Base-by-base conservation (phyloP, 2,113 vertebrate species). In the Microcebus jonahi region DNA sequence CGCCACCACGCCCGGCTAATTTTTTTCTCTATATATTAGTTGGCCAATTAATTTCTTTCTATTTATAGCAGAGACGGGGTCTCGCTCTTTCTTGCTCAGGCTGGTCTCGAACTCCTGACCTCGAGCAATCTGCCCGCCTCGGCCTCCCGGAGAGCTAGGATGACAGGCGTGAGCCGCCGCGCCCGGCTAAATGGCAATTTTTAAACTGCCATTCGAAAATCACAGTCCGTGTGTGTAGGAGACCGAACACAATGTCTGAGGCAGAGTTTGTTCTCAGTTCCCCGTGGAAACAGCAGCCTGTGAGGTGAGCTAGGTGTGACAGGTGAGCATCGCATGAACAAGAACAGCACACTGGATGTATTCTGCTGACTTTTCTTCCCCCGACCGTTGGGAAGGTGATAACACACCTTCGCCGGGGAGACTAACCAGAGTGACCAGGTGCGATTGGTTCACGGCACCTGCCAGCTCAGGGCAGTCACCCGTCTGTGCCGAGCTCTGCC, bases 281-380 rank as follows among this genome's bases (percentile, higher is more conserved):
- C 7, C 63, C 15, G 9, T 34, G 63, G 36, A 50, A 68, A 50
- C 8, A 15, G 25, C 15, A 1, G 45, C 11, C 86, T 48, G 5
- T 10, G 14, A 63, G 39, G 3, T n/a, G 9, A 3, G 14, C 13
- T 20, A 57, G 10, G 17, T 29, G 17, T 14, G 8, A 8, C n/a
- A 55, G 14, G 45, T 11, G 10, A 5, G 4, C 7, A 4, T 18
- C 6, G 4, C 29, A 5, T 1, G 0, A 0, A 45, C 4, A 17
- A 12, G 39, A 39, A 13, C 0, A 15, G 65, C 36, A 27, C 21
- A 8, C 11, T 36, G 1, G 27, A 12, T 27, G 15, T n/a, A 29
- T 39, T n/a, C 17, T 31, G 8, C 48, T 4, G 29, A 15, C 1
- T 13, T 2, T 2, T 3, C 0, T 5, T 1, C 20, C 25, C 34